phyloP scores from a whole-genome alignment of 2,888 invertebrate species.

The Eupithecia inturbata region DNA sequence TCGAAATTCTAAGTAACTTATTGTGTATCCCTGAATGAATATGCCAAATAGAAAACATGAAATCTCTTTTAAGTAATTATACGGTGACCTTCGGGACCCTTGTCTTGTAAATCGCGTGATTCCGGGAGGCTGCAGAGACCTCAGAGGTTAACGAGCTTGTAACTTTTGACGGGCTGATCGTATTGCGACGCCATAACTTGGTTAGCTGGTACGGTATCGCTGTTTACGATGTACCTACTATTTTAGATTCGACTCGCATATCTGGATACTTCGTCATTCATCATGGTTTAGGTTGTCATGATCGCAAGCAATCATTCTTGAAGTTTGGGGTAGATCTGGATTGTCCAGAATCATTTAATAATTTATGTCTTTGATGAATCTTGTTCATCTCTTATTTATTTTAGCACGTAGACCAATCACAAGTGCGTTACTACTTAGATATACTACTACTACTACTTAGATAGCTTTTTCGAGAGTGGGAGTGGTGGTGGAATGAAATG shows the following conservation, averaged over 20 bases:
- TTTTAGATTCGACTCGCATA: neutral
- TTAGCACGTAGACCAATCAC: neutral
- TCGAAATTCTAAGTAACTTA: neutral
- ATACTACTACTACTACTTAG: too few relatives aligned
- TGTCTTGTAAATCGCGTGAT: neutral
- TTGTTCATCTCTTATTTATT: neutral
- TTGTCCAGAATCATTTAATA: neutral
- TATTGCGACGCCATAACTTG: neutral
- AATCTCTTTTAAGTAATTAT: slow-evolving; percentile 3
- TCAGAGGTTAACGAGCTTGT: slow-evolving; percentile 3
- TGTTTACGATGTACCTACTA: neutral
- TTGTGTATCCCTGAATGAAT: slow-evolving; percentile 2
- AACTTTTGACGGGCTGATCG: neutral
- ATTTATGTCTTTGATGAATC: neutral
- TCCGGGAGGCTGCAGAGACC: neutral
- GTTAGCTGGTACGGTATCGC: neutral
- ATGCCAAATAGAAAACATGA: slow-evolving; percentile 1
- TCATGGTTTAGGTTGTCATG: neutral
- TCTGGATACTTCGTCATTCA: neutral
- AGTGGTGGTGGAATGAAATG: neutral
- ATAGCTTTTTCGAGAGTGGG: neutral
- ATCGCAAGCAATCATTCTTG: neutral
- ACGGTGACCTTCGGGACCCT: neutral
- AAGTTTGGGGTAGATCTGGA: neutral
- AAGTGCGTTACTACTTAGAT: neutral